Percentiles rank a stretch among this genome's conserved stretches.
These are phyloP conservation scores for Polyergus mexicanus DNA, from an alignment of 1,140 invertebrate genomes.

Conservation along the genomic window DNA sequence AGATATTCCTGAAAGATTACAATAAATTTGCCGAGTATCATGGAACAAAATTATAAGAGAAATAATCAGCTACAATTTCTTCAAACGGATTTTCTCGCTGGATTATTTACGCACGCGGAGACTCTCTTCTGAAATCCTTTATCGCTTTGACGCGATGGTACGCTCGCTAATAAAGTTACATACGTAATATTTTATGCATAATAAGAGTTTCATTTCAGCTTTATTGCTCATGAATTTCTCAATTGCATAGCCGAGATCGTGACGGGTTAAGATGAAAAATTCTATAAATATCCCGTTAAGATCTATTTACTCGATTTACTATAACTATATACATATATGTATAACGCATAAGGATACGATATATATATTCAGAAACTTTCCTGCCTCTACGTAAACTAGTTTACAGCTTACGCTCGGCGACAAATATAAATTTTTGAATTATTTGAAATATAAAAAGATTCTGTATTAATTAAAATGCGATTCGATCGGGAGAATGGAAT, in stretches of 20 bases:
- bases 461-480: conserved; percentile 26
- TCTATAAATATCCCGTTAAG: neutral
- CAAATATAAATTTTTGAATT: neutral
- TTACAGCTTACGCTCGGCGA: neutral
- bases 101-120: conserved; percentile 3
- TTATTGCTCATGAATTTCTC: conserved; percentile 52
- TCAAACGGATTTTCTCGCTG: neutral
- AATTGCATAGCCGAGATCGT: conserved; percentile 3
- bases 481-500: conserved; percentile 20
- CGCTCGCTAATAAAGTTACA: neutral
- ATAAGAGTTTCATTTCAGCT: conserved; percentile 15
- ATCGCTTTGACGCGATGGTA: neutral
- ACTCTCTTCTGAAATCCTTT: neutral
- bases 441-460: neutral
- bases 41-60: neutral
- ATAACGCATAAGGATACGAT: neutral
- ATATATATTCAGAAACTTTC: neutral
- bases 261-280: neutral
- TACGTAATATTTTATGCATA: conserved; percentile 26
- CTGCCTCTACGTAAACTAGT: neutral
- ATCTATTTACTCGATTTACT: too few relatives aligned
- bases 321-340: too few relatives aligned
- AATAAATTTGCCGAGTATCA: neutral
- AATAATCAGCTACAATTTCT: neutral
- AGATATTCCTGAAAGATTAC: neutral